Percentiles rank a stretch among this genome's conserved stretches.
phyloP scores from a whole-genome alignment of 2,888 invertebrate genomes.

The Tuta absoluta region DNA sequence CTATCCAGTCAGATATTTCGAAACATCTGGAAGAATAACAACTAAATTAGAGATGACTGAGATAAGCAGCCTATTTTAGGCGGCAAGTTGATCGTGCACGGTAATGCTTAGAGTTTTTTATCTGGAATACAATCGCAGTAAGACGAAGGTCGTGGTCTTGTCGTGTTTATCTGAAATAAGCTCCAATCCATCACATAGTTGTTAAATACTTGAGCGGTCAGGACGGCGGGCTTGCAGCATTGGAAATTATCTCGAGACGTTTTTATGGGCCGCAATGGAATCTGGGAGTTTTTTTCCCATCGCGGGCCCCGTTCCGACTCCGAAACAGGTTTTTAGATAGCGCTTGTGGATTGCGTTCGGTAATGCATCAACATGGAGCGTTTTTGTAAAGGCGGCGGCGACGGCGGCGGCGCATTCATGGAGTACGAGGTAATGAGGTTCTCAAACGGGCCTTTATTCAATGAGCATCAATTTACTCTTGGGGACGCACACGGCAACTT shows the following conservation, averaged over 20 bases:
- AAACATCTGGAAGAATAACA: conserved; percentile 6
- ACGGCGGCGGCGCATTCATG: conserved; percentile 74
- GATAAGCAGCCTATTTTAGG: conserved; percentile 13
- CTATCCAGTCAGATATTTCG: background rate
- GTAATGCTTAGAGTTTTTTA: conserved; percentile 19
- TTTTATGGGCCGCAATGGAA: conserved; percentile 79
- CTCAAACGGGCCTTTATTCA: conserved; percentile 62
- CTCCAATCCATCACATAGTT: conserved; percentile 52
- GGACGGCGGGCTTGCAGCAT: conserved; percentile 55
- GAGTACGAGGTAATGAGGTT: conserved; percentile 71
- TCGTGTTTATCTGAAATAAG: conserved; percentile 35
- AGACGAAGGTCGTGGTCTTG: conserved; percentile 27
- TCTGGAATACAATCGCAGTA: conserved; percentile 26
- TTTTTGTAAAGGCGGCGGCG: conserved; percentile 75
- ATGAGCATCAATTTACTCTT: conserved; percentile 56
- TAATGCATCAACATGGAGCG: conserved; percentile 76
- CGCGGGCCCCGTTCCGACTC: conserved; percentile 68
- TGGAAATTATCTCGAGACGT: conserved; percentile 76
- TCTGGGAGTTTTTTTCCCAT: conserved; percentile 76
- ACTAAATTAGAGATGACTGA: conserved; percentile 15
- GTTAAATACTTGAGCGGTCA: conserved; percentile 65
- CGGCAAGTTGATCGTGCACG: conserved; percentile 7
- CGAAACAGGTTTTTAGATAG: conserved; percentile 81
- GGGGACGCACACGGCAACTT: conserved; percentile 27
- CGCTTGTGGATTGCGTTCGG: conserved; percentile 79